Evolutionary conservation across 2,888 invertebrate species (phyloP), one percentile per base, ranked within the genome.

Genomic region (Erebia epiphron): DNA sequence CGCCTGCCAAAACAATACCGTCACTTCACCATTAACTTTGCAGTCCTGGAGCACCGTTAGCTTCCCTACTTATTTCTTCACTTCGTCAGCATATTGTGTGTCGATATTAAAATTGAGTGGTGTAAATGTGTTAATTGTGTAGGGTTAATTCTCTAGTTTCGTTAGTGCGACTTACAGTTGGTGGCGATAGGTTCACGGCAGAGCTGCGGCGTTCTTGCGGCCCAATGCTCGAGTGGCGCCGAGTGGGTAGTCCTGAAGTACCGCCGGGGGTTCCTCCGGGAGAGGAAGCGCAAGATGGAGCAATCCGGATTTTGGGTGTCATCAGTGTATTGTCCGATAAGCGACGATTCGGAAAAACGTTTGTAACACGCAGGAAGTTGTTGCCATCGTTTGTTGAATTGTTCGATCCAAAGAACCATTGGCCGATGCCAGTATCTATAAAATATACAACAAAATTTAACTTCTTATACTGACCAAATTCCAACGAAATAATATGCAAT

Each of bases 291-390:
- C 97, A 97, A 16, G 98, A 98, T 11, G 97, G 97, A 0, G 97
- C 97, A 73, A 98, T 96, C 67, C 97, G 95, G 77, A 97, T 98
- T 90, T 97, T 97, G 52, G 98, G 97, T 75, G 97, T 97, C 96
- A 98, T 97, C 83, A 98, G 92, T 63, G 98, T 98, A 86, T 98
- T 98, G 90, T 98, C 98, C 35, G 98, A 98, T 69, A 98, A 95
- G 67, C 98, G 96, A 68, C 98, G 96, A 85, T 96, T 97, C 67
- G 97, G 97, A 86, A 98, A 97, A 75, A 96, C 96, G 83, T 94
- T 96, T 73, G 96, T 95, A 49, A 98, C 98, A 70, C 97, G 95
- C 83, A 98, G 93, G 93, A 98, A 97, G 90, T 62, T 46, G 21
- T 98, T 98, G 86, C 95, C 96, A 66, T 91, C 91, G 84, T 97